Evolutionary conservation across 1,140 invertebrate species (phyloP).

Genomic region (Drosophila tani): DNA sequence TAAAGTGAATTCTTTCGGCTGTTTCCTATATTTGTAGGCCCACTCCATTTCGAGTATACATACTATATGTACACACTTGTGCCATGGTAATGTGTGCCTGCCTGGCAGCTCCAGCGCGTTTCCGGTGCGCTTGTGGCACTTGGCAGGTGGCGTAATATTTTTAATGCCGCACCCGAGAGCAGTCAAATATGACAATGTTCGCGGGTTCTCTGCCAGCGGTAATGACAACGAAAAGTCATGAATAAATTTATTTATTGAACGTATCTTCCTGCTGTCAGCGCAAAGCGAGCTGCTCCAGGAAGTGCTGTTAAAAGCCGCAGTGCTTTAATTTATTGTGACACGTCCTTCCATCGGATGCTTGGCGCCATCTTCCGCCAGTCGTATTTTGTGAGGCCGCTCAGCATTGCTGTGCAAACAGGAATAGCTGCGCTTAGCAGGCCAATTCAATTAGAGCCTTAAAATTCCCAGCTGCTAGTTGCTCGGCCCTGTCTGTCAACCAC

Average conservation of each 20-base stretch:
- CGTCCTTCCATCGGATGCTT: slow-evolving; percentile 46
- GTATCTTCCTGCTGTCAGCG: slow-evolving; percentile 23
- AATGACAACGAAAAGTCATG: slow-evolving; percentile 52
- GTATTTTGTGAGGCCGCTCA: slow-evolving; percentile 44
- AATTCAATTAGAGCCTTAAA: slow-evolving; percentile 66
- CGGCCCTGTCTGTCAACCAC: slow-evolving; percentile 61
- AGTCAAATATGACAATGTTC: slow-evolving; percentile 43
- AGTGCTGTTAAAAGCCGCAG: slow-evolving; percentile 42
- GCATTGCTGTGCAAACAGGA: slow-evolving; percentile 17
- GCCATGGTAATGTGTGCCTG: slow-evolving; percentile 11
- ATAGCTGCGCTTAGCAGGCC: slow-evolving; percentile 29
- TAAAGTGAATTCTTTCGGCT: background rate
- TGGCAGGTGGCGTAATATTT: slow-evolving; percentile 32
- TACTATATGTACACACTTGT: background rate
- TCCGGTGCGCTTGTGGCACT: slow-evolving; percentile 18
- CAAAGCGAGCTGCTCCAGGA: slow-evolving; percentile 16
- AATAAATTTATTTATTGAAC: slow-evolving; percentile 70
- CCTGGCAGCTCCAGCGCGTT: slow-evolving; percentile 7
- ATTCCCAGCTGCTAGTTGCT: slow-evolving; percentile 21
- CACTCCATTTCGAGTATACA: background rate
- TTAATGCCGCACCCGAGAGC: slow-evolving; percentile 25
- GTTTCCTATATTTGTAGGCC: background rate
- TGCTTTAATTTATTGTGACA: slow-evolving; percentile 69
- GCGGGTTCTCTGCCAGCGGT: slow-evolving; percentile 9
- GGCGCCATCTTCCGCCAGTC: slow-evolving; percentile 52